A percentile compares a stretch with the other conserved stretches of the same genome.
These are phyloP conservation scores for Paramisgurnus dabryanus DNA, from an alignment of 2,113 vertebrate species.

Conservation along the genomic window DNA sequence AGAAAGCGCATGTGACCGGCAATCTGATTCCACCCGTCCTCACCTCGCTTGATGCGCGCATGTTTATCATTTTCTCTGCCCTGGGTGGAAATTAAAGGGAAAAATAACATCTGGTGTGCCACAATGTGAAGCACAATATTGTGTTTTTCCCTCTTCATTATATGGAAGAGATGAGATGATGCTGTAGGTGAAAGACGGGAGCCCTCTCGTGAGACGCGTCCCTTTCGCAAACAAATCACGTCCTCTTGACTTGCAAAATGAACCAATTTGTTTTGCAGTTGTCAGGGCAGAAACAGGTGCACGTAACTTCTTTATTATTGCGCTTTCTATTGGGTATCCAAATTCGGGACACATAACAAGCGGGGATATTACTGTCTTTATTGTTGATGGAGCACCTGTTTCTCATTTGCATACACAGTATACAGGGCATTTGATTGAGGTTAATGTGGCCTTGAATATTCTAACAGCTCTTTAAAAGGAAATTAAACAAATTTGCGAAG, in stretches of 20 bases:
- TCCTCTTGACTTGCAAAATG: slow-evolving; percentile 42
- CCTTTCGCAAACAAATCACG: slow-evolving; percentile 43
- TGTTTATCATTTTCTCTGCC: slow-evolving; percentile 33
- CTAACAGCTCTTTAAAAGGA: neutral
- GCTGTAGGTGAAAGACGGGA: slow-evolving; percentile 16
- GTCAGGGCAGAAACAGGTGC: slow-evolving; percentile 35
- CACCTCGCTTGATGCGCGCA: neutral
- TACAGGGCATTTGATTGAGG: neutral
- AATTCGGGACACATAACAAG: slow-evolving; percentile 29
- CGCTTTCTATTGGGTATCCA: slow-evolving; percentile 9
- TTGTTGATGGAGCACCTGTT: neutral
- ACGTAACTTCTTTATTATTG: neutral
- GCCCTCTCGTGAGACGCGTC: slow-evolving; percentile 14
- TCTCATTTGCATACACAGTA: neutral
- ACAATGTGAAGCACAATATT: slow-evolving; percentile 30
- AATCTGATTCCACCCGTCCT: slow-evolving; percentile 43
- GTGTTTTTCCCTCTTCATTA: slow-evolving; percentile 44
- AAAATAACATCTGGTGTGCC: slow-evolving; percentile 43
- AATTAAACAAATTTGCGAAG: neutral
- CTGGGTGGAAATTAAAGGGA: slow-evolving; percentile 54
- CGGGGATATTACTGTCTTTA: slow-evolving; percentile 3
- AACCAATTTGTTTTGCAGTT: slow-evolving; percentile 42
- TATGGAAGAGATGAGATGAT: slow-evolving; percentile 36
- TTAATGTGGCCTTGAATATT: neutral
- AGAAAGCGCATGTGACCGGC: slow-evolving; percentile 44